phyloP scores from a whole-genome alignment of 2,888 invertebrate species.

The Spatulosminthurus flaviceps region DNA sequence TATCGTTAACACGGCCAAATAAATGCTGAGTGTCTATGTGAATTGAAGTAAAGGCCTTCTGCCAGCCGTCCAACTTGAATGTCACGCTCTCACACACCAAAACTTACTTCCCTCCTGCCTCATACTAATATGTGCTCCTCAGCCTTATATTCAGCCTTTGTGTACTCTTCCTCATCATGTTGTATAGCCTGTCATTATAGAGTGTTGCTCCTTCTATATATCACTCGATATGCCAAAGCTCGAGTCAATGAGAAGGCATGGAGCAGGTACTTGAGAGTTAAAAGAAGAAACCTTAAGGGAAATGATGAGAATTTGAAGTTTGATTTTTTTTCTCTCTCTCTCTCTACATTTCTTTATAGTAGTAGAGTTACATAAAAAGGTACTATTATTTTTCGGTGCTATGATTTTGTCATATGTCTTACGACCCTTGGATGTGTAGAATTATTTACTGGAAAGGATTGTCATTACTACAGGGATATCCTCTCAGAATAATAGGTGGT shows the following conservation, averaged over 20 bases:
- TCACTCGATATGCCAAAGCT: background rate
- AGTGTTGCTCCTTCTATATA: constrained; percentile 7
- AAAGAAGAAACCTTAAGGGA: background rate
- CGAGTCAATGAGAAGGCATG: background rate
- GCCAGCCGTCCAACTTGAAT: constrained; percentile 41
- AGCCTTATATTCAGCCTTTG: background rate
- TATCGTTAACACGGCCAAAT: constrained; percentile 28
- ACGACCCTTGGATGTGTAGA: background rate
- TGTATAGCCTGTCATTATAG: constrained; percentile 26
- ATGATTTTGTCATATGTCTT: constrained; percentile 13
- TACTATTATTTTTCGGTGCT: constrained; percentile 5
- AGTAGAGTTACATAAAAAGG: background rate
- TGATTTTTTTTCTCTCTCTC: too few species aligned
- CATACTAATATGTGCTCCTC: too few species aligned
- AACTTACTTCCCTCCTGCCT: constrained; percentile 21
- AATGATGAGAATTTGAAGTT: too few species aligned
- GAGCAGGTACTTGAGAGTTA: background rate
- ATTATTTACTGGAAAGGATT: background rate
- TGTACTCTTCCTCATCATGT: background rate
- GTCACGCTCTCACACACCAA: constrained; percentile 39
- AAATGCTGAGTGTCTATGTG: background rate
- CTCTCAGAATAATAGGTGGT: background rate
- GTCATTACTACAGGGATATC: background rate
- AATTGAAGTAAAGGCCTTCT: constrained; percentile 23
- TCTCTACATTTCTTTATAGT: too few species aligned